Base-by-base conservation (phyloP, 1,140 invertebrate species). In the Charaxes varanes region DNA sequence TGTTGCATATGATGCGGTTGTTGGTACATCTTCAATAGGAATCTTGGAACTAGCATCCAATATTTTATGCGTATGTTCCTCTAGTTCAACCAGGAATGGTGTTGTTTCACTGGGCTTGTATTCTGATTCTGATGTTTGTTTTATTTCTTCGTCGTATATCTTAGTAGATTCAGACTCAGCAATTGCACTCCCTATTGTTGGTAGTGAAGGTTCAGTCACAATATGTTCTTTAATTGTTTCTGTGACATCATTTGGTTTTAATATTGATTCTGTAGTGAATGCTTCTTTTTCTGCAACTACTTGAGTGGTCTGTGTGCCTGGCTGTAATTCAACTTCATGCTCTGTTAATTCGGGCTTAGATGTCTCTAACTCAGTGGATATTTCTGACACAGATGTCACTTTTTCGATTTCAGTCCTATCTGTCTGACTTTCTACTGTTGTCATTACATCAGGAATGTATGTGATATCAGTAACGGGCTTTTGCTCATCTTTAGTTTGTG, bases 21-120 rank as follows among this genome's bases (percentile, higher is more conserved):
- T 50, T 26, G 24, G 18, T 34, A 36, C 13, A 19, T 51, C 48
- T 26, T 58, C 48, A 35, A 32, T 27, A 23, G 54, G 24, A 18
- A 34, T 21, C 44, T 41, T 10, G 53, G 47, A 34, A 30, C 17
- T 36, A 17, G 65, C 62, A 23, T 64, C 46, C 8, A 51, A 30
- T 7, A 50, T 32, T 45, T 62, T 59, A 54, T 70, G 72, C 12
- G 64, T 72, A 42, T 82, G 78, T 54, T 80, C 76, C 54, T 80
- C 56, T 41, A 82, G 54, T 61, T 74, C 62, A 41, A 82, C 56
- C 27, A 68, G 40, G 32, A 72, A 68, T 40, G 66, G 60, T 2
- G 59, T 71, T 13, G 62, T 69, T 51, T 74, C 64, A 33, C 37
- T 41, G 4, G 50, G 28, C 27, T 40, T 12, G 32, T 35, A 13